Evolutionary conservation across 2,888 invertebrate genomes (phyloP), one percentile per base, ranked within the genome.

Genomic region (Eupithecia subfuscata): DNA sequence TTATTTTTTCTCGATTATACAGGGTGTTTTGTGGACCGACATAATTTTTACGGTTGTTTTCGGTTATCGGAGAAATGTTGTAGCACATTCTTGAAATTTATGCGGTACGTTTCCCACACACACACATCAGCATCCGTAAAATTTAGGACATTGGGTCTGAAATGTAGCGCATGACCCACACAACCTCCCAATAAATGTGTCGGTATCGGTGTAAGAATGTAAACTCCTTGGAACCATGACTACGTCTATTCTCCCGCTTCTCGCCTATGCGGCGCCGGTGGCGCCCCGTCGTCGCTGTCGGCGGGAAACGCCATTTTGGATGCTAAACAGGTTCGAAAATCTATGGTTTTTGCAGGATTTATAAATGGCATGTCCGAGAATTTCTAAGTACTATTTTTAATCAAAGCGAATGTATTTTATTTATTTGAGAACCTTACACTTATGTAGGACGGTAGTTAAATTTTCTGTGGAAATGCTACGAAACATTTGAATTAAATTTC

Each of bases 221-320:
- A 45, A 69, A 7, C 45, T 40, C 60, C 48, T 37, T 63, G 48
- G 34, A 64, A 40, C 34, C 68, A 56, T 25, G 37, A 52, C 34
- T 37, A 45, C 69, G 70, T 69, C n/a, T 73, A 80, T 85, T 89
- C 89, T 88, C 87, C 88, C 88, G 89, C 90, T n/a, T n/a, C n/a
- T n/a, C n/a, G 90, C 82, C 90, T 81, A 81, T 83, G 74, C 82
- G 88, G 88, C 90, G 52, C n/a, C 52, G n/a, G 48, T 82, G 82
- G 82, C 77, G 75, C 76, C 67, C 43, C 64, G 52, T n/a, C 52
- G 48, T 5, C 52, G 52, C 7, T 2, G 52, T n/a, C 65, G 71
- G 74, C 75, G 82, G 78, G 83, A 86, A 76, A 40, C 80, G 80
- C 85, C 84, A 82, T 85, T 77, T 82, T 83, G 63, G 78, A 80